A percentile compares a stretch with the other conserved stretches of the same genome.
Evolutionary conservation across 2,888 invertebrate species (phyloP).

Genomic region (Eupithecia centaureata): DNA sequence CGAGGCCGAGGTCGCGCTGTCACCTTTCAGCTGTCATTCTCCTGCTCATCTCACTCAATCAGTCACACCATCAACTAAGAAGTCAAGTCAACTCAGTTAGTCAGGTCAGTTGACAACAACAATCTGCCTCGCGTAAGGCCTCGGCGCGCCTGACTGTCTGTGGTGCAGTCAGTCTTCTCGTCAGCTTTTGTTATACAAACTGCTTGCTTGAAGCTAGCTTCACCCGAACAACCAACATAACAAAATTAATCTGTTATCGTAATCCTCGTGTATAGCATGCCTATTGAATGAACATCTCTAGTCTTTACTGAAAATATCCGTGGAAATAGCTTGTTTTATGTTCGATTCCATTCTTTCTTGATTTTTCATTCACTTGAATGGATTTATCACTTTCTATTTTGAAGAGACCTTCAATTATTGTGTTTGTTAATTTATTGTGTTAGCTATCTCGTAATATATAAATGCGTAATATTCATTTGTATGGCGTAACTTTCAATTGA

Average conservation of each 20-base stretch:
- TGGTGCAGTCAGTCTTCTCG: too few relatives aligned
- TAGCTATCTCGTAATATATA: constrained; percentile 14
- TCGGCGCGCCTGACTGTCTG: too few relatives aligned
- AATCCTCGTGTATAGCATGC: neutral
- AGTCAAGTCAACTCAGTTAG: too few relatives aligned
- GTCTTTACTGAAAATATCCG: neutral
- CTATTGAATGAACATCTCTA: neutral
- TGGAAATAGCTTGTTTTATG: neutral
- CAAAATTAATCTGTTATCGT: neutral
- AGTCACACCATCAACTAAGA: too few relatives aligned
- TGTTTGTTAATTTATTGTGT: neutral
- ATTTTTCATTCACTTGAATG: neutral
- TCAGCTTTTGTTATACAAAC: too few relatives aligned
- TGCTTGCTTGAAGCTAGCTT: constrained; percentile 1
- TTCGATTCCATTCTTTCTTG: neutral
- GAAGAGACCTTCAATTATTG: neutral
- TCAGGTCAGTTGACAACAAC: too few relatives aligned
- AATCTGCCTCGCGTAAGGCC: too few relatives aligned
- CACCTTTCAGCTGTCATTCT: neutral
- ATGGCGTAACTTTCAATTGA: constrained; percentile 9
- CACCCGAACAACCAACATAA: neutral
- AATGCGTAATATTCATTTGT: constrained; percentile 2
- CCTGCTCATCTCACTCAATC: neutral
- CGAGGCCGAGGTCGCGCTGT: constrained; percentile 60
- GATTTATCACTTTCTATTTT: constrained; percentile 9